phyloP scores from a whole-genome alignment of 2,797 vertebrate genomes.

The Liasis olivaceus region DNA sequence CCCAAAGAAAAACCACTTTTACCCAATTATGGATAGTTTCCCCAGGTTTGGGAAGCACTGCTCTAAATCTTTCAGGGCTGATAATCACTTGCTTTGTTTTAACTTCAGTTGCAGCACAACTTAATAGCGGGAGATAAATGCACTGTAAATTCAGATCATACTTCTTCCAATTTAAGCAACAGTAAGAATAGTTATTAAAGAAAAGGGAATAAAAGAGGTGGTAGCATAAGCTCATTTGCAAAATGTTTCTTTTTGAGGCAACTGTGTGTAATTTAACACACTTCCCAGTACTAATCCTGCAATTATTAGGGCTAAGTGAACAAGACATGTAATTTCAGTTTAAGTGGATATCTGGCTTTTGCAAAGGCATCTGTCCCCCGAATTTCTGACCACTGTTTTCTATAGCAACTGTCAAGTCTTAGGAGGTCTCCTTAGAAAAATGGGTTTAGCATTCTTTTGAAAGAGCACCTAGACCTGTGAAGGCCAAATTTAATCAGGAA shows the following conservation, averaged over 20 bases:
- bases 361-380: neutral
- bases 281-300: constrained; percentile 3
- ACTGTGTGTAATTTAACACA: neutral
- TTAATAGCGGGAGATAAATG: neutral
- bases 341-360: neutral
- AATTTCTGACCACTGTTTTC: neutral
- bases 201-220: neutral
- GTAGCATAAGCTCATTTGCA: constrained; percentile 6
- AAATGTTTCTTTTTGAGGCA: neutral
- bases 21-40: no score
- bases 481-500: neutral
- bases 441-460: neutral
- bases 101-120: neutral
- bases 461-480: neutral
- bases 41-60: no score
- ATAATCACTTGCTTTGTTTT: neutral
- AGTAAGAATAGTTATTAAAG: neutral
- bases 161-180: neutral
- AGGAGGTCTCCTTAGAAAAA: neutral
- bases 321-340: neutral
- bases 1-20: no score
- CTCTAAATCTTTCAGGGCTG: neutral
- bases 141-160: neutral
- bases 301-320: constrained; percentile 23
- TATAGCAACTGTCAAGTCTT: neutral